phyloP scores from a whole-genome alignment of 2,888 invertebrate genomes.

The Carcina quercana region DNA sequence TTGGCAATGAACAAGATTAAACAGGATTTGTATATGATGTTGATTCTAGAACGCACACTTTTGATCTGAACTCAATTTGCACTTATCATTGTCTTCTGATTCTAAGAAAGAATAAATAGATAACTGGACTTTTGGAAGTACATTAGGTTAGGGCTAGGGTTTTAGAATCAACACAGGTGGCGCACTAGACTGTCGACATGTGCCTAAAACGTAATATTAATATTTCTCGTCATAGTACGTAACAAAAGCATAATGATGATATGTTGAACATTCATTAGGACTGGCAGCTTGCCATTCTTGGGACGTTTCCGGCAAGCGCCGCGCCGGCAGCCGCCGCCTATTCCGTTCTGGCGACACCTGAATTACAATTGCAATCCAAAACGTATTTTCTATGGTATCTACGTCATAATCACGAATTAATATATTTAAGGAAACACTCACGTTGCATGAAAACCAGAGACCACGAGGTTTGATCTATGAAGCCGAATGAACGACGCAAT shows the following conservation, averaged over 20 bases:
- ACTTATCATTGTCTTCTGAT: too few species aligned
- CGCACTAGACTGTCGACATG: too few species aligned
- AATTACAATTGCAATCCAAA: conserved; percentile 49
- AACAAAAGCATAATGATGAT: conserved; percentile 40
- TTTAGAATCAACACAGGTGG: too few species aligned
- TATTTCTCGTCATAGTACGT: too few species aligned
- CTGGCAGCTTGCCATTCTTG: conserved; percentile 57
- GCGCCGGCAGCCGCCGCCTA: conserved; percentile 41
- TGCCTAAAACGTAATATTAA: too few species aligned
- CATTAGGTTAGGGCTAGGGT: too few species aligned
- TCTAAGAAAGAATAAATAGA: too few species aligned
- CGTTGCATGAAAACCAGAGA: background rate
- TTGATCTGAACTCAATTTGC: too few species aligned
- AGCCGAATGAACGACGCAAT: background rate
- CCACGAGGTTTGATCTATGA: background rate
- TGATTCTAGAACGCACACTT: too few species aligned
- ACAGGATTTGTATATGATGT: too few species aligned
- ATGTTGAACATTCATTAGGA: conserved; percentile 39
- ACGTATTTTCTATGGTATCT: conserved; percentile 28
- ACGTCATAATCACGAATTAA: conserved; percentile 20
- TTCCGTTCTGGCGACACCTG: conserved; percentile 55
- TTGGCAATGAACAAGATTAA: too few species aligned
- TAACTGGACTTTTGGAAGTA: too few species aligned
- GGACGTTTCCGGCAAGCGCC: conserved; percentile 57
- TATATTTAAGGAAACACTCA: background rate